Evolutionary conservation across 2,113 vertebrate species (phyloP).

Genomic region (Siphamia tubifer): DNA sequence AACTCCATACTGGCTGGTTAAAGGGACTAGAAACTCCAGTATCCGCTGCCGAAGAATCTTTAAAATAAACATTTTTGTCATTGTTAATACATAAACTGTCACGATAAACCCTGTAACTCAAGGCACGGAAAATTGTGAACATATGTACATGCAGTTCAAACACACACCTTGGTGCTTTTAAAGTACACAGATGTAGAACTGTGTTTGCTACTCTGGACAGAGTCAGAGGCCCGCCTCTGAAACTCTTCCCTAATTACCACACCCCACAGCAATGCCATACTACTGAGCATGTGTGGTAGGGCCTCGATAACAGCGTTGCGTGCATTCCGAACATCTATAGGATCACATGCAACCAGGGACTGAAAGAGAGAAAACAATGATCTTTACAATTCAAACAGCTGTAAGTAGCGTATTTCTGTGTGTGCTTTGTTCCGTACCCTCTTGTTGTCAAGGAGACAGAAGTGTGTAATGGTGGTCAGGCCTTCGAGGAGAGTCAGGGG

Average conservation of each 20-base stretch:
- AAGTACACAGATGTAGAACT: conserved; percentile 92
- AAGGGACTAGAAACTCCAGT: conserved; percentile 89
- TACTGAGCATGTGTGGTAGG: conserved; percentile 87
- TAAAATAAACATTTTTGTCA: background rate
- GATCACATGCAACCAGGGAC: conserved; percentile 78
- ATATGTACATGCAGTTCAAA: background rate
- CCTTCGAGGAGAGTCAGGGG: conserved; percentile 94
- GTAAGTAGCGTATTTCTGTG: background rate
- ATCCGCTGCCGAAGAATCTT: conserved; percentile 91
- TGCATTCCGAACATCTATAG: conserved; percentile 87
- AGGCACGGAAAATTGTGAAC: background rate
- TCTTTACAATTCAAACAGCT: background rate
- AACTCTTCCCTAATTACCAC: conserved; percentile 85
- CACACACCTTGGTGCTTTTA: conserved; percentile 89
- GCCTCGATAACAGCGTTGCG: conserved; percentile 90
- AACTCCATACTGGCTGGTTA: conserved; percentile 86
- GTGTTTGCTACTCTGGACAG: conserved; percentile 77
- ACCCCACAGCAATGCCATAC: conserved; percentile 89
- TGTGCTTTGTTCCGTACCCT: conserved; percentile 76
- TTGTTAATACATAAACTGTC: background rate
- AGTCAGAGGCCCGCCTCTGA: conserved; percentile 82
- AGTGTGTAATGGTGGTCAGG: conserved; percentile 91
- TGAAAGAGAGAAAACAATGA: conserved; percentile 36
- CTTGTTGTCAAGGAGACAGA: conserved; percentile 92
- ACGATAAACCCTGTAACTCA: background rate